Evolutionary conservation across 1,140 invertebrate species (phyloP).

Genomic region (Tetragnatha versicolor): DNA sequence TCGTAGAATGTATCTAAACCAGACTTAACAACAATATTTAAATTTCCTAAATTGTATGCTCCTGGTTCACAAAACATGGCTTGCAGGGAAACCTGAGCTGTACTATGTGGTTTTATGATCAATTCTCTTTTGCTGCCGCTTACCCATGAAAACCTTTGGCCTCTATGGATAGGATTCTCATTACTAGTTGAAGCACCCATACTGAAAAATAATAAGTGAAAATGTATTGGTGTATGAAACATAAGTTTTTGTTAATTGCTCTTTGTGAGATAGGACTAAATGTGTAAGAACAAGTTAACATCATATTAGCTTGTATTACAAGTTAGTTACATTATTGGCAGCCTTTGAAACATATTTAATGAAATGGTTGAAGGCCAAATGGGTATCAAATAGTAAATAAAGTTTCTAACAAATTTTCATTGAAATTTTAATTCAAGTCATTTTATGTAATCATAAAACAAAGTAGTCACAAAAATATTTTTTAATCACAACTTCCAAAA

Average conservation of each 20-base stretch:
- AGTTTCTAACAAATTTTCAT: not conserved
- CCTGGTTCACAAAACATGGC: slow-evolving; percentile 45
- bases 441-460: no score
- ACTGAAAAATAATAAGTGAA: not conserved
- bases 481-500: no score
- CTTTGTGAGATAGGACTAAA: no score
- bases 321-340: not conserved
- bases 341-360: not conserved
- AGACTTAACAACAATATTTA: slow-evolving; percentile 39
- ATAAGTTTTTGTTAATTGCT: no score
- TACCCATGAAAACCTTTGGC: slow-evolving; percentile 46
- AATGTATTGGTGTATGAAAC: not conserved
- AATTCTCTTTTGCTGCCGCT: slow-evolving; percentile 35
- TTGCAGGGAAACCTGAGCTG: slow-evolving; percentile 24
- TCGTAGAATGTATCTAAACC: slow-evolving; percentile 16
- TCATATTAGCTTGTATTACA: not conserved
- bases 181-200: slow-evolving; percentile 7
- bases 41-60: slow-evolving; percentile 41
- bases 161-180: slow-evolving; percentile 7
- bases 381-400: not conserved
- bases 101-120: slow-evolving; percentile 16
- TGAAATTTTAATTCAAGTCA: no score
- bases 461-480: no score
- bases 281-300: not conserved
- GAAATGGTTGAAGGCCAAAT: not conserved